Evolutionary conservation across 2,113 vertebrate species (phyloP).

Genomic region (Conger conger): DNA sequence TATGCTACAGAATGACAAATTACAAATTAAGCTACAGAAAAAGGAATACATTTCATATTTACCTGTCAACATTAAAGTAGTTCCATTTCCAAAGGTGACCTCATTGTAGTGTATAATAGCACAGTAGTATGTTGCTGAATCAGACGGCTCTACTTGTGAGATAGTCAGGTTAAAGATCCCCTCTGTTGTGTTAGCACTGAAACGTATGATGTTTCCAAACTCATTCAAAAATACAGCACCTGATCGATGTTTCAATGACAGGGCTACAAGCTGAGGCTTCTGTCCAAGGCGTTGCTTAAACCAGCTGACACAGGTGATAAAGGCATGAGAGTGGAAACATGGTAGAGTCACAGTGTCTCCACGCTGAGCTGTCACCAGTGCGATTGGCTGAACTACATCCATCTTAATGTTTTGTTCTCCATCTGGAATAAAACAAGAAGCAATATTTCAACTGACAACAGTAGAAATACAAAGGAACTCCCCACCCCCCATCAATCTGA

Average conservation of each 20-base stretch:
- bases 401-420: background rate
- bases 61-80: constrained; percentile 43
- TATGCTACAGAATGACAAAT: too few species aligned
- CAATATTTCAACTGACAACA: too few species aligned
- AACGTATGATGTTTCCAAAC: background rate
- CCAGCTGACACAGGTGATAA: constrained; percentile 18
- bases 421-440: constrained; percentile 1
- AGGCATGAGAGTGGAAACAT: background rate
- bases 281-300: constrained; percentile 36
- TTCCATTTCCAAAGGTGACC: constrained; percentile 13
- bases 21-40: background rate
- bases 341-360: constrained; percentile 36
- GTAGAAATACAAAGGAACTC: too few species aligned
- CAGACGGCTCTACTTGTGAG: constrained; percentile 7
- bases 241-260: constrained; percentile 4
- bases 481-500: background rate
- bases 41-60: constrained; percentile 14
- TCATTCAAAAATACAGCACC: background rate
- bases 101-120: background rate
- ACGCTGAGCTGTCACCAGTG: background rate
- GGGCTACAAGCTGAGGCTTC: constrained; percentile 20
- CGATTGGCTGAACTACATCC: background rate
- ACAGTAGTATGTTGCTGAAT: constrained; percentile 50
- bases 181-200: constrained; percentile 33
- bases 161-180: constrained; percentile 41